Conservation (phyloP, 2,113 vertebrate genomes). For the Poeciliopsis turrubarensis region DNA sequence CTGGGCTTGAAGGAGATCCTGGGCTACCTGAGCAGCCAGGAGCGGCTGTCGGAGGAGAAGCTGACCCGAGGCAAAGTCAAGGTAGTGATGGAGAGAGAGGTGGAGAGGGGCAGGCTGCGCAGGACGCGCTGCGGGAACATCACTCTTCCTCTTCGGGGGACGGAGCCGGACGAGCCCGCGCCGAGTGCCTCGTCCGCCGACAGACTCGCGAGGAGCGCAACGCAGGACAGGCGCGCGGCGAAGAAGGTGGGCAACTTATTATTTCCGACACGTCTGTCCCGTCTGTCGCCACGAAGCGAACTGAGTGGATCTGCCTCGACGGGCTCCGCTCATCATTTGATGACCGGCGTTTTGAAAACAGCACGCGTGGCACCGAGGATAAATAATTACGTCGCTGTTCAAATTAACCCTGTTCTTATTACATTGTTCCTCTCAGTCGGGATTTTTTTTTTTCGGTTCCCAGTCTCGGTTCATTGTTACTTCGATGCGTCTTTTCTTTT, state of each 20-base stretch:
- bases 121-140: slow-evolving; percentile 85
- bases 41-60: slow-evolving; percentile 74
- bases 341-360: slow-evolving; percentile 27
- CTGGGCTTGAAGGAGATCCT: slow-evolving; percentile 76
- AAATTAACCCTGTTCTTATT: background rate
- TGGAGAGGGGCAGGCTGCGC: slow-evolving; percentile 80
- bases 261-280: slow-evolving; percentile 69
- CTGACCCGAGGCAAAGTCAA: slow-evolving; percentile 85
- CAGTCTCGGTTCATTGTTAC: background rate
- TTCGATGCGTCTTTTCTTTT: slow-evolving; percentile 5
- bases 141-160: slow-evolving; percentile 77
- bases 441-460: background rate
- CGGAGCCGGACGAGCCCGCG: slow-evolving; percentile 52
- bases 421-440: background rate
- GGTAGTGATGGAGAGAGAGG: slow-evolving; percentile 84
- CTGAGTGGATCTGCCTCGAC: background rate
- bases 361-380: background rate
- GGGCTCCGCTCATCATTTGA: slow-evolving; percentile 44
- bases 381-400: background rate
- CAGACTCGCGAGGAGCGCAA: slow-evolving; percentile 64
- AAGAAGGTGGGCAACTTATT: slow-evolving; percentile 75
- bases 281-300: slow-evolving; percentile 6
- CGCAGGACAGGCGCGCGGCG: slow-evolving; percentile 65
- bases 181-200: slow-evolving; percentile 47
- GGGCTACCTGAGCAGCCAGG: slow-evolving; percentile 74